A percentile compares a stretch with the other conserved stretches of the same genome.
Evolutionary conservation across 2,888 invertebrate genomes (phyloP).

Genomic region (Drosophila histrio): DNA sequence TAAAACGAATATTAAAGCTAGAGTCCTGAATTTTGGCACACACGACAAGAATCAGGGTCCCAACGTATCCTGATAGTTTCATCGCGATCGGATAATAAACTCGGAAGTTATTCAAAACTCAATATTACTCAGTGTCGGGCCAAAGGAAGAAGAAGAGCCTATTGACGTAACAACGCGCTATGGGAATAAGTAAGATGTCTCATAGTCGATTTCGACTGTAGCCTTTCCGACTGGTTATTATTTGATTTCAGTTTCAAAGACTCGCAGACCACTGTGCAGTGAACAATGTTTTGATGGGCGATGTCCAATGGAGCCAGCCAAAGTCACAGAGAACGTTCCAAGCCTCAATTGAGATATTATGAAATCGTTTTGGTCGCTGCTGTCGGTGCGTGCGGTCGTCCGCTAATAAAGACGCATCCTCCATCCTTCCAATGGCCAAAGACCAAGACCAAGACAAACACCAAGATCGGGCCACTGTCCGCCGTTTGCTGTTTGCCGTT

Average conservation of each 20-base stretch:
- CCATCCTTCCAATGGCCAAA: conserved; percentile 29
- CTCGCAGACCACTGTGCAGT: conserved; percentile 17
- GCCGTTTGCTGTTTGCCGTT: background rate
- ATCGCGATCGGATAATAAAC: no score
- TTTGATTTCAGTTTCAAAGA: background rate
- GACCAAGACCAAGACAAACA: background rate
- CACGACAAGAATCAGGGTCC: no score
- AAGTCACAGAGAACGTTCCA: conserved; percentile 29
- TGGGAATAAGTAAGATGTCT: no score
- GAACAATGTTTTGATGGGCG: conserved; percentile 50
- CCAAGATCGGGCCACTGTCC: conserved; percentile 1
- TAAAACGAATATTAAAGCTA: no score
- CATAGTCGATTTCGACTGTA: no score
- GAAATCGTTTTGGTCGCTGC: conserved; percentile 61
- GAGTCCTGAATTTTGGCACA: no score
- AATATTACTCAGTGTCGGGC: no score
- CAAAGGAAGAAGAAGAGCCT: no score
- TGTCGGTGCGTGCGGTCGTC: conserved; percentile 71
- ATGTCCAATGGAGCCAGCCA: conserved; percentile 42
- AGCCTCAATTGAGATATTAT: conserved; percentile 75
- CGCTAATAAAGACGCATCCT: conserved; percentile 70
- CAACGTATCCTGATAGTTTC: no score
- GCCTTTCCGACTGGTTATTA: no score
- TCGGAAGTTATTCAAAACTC: no score
- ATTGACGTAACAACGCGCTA: no score